Conservation (phyloP, 2,888 invertebrate species). For the Drosophila greeni region DNA sequence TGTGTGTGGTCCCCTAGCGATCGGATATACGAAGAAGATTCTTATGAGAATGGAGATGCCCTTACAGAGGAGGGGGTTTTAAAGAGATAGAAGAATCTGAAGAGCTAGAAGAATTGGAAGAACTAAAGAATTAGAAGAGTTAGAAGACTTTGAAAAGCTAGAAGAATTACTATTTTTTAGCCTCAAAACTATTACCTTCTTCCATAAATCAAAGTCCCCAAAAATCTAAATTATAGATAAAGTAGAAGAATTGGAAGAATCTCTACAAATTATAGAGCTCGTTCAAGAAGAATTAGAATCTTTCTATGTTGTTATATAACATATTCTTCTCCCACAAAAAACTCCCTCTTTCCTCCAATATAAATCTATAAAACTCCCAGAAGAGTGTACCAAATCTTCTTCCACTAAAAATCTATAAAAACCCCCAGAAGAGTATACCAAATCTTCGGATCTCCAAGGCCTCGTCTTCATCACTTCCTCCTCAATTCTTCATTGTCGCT, state of each 20-base stretch:
- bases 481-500: slow-evolving; percentile 30
- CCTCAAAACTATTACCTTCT: neutral
- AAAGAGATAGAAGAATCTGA: neutral
- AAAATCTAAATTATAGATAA: neutral
- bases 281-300: no score
- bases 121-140: neutral
- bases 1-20: slow-evolving; percentile 36
- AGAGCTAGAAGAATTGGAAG: neutral
- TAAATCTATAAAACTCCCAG: neutral
- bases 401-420: neutral
- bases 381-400: neutral
- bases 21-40: slow-evolving; percentile 18
- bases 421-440: neutral
- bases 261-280: accelerated
- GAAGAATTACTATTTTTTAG: no score
- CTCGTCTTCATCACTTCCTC: slow-evolving; percentile 10
- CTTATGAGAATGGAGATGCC: slow-evolving; percentile 8
- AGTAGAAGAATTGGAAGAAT: neutral
- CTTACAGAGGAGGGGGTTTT: neutral
- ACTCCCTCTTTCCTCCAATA: neutral
- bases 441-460: neutral
- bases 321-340: neutral
- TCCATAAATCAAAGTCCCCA: accelerated
- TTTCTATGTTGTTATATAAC: no score
- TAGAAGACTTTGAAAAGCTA: neutral